Conservation (phyloP, 2,797 vertebrate species). For the Bovichtus diacanthus region DNA sequence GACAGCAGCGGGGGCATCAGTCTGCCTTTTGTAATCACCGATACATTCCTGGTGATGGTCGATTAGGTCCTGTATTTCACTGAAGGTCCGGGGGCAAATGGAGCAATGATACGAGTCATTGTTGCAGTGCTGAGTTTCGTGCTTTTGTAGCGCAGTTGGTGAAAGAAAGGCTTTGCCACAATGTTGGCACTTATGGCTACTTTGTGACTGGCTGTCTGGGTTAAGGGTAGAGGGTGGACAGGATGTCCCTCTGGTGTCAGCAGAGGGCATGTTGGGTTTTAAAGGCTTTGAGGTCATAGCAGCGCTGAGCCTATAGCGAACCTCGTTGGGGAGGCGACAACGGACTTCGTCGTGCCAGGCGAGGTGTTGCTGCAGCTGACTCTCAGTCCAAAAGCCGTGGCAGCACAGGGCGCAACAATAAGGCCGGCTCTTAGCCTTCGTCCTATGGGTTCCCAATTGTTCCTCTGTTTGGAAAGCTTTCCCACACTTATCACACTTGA, state of each 20-base stretch:
- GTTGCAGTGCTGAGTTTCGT: constrained; percentile 70
- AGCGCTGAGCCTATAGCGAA: constrained; percentile 82
- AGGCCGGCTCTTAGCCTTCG: constrained; percentile 77
- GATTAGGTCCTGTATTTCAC: constrained; percentile 79
- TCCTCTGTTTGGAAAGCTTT: constrained; percentile 85
- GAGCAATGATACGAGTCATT: constrained; percentile 76
- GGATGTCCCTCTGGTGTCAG: constrained; percentile 33
- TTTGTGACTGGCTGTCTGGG: constrained; percentile 46
- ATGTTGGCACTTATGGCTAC: constrained; percentile 78
- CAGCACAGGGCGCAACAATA: constrained; percentile 86
- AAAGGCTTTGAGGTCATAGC: constrained; percentile 60
- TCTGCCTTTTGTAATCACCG: constrained; percentile 52
- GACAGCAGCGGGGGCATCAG: constrained; percentile 42
- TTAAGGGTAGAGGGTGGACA: neutral
- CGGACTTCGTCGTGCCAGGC: constrained; percentile 87
- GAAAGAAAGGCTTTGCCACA: constrained; percentile 83
- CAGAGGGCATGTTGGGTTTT: constrained; percentile 34
- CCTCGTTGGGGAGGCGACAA: constrained; percentile 83
- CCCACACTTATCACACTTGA: constrained; percentile 86
- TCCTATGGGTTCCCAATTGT: constrained; percentile 77
- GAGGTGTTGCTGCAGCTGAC: constrained; percentile 87
- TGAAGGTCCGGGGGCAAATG: constrained; percentile 79
- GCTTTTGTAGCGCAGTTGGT: constrained; percentile 69
- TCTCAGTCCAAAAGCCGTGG: constrained; percentile 85
- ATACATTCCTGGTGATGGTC: constrained; percentile 84